Evolutionary conservation across 2,888 invertebrate genomes (phyloP).

Genomic region (Lamellibrachia columna): DNA sequence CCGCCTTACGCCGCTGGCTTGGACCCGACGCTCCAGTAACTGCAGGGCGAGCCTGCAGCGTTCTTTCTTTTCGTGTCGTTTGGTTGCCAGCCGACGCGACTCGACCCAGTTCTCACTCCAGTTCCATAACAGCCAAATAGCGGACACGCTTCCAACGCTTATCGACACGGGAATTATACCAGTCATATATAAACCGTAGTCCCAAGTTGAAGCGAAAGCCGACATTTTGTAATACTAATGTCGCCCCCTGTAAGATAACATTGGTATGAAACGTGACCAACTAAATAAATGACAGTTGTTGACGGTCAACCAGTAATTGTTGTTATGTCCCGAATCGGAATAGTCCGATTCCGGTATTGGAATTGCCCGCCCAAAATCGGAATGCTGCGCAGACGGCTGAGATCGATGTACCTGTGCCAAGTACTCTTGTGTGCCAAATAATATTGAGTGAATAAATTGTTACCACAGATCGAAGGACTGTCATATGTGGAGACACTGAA

Average conservation of each 20-base stretch:
- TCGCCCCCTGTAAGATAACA: not conserved
- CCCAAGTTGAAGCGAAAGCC: not conserved
- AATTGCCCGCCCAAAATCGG: too few relatives aligned
- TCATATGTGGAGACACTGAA: too few relatives aligned
- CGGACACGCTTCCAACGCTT: not conserved
- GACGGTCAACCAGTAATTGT: not conserved
- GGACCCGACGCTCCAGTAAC: not conserved
- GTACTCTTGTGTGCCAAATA: too few relatives aligned
- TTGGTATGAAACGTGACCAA: not conserved
- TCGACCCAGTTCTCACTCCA: not conserved
- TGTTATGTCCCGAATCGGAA: not conserved
- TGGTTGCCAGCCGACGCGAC: not conserved
- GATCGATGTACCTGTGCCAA: too few relatives aligned
- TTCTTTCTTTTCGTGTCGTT: not conserved
- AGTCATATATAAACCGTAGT: not conserved
- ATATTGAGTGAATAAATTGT: too few relatives aligned
- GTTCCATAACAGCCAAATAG: not conserved
- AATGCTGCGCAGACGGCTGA: too few relatives aligned
- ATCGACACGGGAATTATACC: not conserved
- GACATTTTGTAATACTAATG: not conserved
- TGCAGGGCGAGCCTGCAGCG: not conserved
- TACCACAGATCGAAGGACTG: too few relatives aligned
- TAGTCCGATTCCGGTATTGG: too few relatives aligned
- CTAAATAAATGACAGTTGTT: not conserved
- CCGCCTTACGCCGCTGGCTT: not conserved